These are phyloP conservation scores for Falco rusticolus DNA, from an alignment of 2,797 vertebrate genomes.

Conservation along the genomic window DNA sequence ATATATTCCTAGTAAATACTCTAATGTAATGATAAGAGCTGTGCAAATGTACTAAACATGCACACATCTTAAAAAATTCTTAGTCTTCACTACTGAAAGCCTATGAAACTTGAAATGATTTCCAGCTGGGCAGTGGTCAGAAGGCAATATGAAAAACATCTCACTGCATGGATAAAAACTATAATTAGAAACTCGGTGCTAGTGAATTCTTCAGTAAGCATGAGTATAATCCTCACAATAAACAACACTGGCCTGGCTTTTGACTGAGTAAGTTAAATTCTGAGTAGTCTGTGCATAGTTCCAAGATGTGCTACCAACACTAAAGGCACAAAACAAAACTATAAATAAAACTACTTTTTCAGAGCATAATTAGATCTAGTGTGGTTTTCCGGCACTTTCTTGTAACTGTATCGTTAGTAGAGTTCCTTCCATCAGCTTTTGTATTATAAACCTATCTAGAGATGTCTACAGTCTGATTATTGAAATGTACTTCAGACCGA, in stretches of 20 bases:
- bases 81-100: conserved; percentile 47
- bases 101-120: conserved; percentile 58
- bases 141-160: conserved; percentile 65
- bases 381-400: conserved; percentile 10
- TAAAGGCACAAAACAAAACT: conserved; percentile 67
- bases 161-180: conserved; percentile 71
- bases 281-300: conserved; percentile 71
- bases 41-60: background rate
- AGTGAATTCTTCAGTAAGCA: conserved; percentile 73
- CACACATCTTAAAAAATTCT: conserved; percentile 2
- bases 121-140: conserved; percentile 66
- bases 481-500: conserved; percentile 45
- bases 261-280: conserved; percentile 76
- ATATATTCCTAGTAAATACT: background rate
- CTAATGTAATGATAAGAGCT: background rate
- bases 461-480: background rate
- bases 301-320: conserved; percentile 69
- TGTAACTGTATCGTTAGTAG: background rate
- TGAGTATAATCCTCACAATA: conserved; percentile 71
- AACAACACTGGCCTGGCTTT: conserved; percentile 73
- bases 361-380: background rate
- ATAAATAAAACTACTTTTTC: conserved; percentile 47
- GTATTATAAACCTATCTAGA: background rate
- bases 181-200: conserved; percentile 74
- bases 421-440: background rate